A percentile compares a stretch with the other conserved stretches of the same genome.
phyloP scores from a whole-genome alignment of 1,140 invertebrate genomes.

The Drosophila sp. region DNA sequence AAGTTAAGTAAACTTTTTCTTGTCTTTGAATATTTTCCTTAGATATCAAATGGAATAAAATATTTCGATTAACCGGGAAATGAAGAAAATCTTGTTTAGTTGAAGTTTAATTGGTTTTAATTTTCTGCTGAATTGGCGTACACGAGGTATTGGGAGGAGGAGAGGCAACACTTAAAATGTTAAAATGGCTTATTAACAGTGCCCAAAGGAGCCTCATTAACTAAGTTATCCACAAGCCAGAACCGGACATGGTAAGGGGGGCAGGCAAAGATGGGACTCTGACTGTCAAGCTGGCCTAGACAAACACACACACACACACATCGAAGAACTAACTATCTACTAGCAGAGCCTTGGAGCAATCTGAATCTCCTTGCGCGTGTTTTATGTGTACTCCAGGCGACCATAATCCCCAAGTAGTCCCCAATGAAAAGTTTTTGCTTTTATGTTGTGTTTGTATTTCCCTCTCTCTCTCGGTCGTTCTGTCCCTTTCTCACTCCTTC shows the following conservation, averaged over 20 bases:
- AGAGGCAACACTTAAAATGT: not conserved
- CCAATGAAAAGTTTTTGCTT: constrained; percentile 67
- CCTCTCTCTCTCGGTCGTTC: not conserved
- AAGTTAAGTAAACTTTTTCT: too few species aligned
- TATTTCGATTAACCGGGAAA: not conserved
- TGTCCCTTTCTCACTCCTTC: not conserved
- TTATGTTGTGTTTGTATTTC: constrained; percentile 53
- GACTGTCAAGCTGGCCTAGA: constrained; percentile 7
- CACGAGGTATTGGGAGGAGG: not conserved
- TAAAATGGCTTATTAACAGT: constrained; percentile 43
- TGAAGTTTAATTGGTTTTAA: constrained; percentile 17
- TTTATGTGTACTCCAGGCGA: constrained; percentile 74
- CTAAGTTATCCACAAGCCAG: constrained; percentile 1
- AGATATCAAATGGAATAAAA: not conserved
- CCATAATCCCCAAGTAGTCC: constrained; percentile 75
- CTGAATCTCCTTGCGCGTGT: constrained; percentile 50
- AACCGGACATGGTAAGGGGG: constrained; percentile 1
- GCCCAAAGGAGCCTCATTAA: constrained; percentile 47
- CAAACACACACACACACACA: constrained; percentile 10
- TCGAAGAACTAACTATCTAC: constrained; percentile 38
- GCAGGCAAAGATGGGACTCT: not conserved
- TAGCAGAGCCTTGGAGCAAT: constrained; percentile 43
- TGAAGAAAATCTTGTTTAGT: not conserved
- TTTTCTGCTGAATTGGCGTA: constrained; percentile 2
- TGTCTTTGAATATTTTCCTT: too few species aligned